Evolutionary conservation across 2,113 vertebrate genomes (phyloP).

Genomic region (Gobio gobio): DNA sequence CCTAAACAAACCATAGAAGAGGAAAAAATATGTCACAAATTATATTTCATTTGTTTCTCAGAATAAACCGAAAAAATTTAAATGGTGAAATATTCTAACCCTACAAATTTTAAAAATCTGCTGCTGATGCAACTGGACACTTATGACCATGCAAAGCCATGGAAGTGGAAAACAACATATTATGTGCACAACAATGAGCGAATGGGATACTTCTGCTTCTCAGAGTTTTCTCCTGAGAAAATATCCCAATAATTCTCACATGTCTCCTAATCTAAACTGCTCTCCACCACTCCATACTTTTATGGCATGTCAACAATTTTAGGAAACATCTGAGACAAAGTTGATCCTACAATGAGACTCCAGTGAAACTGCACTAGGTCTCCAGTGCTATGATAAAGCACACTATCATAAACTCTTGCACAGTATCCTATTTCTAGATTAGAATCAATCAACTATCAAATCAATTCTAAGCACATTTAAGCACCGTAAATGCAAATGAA

Average conservation of each 20-base stretch:
- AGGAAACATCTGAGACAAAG: background rate
- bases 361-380: background rate
- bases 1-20: too few species aligned
- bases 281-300: background rate
- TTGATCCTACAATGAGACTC: background rate
- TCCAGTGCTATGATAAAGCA: background rate
- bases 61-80: too few species aligned
- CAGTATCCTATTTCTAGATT: background rate
- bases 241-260: background rate
- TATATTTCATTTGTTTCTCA: too few species aligned
- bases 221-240: too few species aligned
- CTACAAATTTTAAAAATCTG: too few species aligned
- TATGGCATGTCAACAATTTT: background rate
- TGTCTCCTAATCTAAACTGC: background rate
- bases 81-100: too few species aligned
- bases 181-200: too few species aligned
- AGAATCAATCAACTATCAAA: background rate
- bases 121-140: too few species aligned
- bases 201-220: background rate
- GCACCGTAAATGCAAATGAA: background rate
- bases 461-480: background rate
- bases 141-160: too few species aligned
- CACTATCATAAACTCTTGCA: background rate
- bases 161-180: too few species aligned
- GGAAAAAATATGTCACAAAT: too few species aligned